Evolutionary conservation across 2,113 vertebrate genomes (phyloP).

Genomic region (Apaloderma vittatum): DNA sequence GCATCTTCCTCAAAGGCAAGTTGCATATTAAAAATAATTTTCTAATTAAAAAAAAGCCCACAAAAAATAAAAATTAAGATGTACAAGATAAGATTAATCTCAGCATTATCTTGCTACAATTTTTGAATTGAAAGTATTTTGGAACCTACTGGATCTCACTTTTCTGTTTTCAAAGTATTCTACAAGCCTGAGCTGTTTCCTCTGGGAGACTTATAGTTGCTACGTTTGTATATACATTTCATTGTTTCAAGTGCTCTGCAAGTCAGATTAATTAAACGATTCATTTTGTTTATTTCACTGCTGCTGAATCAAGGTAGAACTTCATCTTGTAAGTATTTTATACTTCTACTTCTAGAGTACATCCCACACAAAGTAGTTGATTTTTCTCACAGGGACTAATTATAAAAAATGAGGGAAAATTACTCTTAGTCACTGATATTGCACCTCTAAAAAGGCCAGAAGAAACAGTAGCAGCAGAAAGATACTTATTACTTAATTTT

Average conservation of each 20-base stretch:
- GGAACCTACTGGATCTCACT: not conserved
- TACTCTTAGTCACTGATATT: not conserved
- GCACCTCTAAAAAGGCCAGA: not conserved
- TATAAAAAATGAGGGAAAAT: constrained; percentile 49
- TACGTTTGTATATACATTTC: constrained; percentile 40
- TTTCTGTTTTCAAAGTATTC: not conserved
- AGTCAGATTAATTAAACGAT: constrained; percentile 76
- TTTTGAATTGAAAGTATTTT: not conserved
- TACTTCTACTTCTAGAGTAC: constrained; percentile 44
- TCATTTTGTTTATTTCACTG: constrained; percentile 72
- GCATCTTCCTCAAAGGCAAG: not conserved
- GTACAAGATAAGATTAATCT: not conserved
- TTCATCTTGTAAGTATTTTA: constrained; percentile 16
- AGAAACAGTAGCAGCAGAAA: not conserved
- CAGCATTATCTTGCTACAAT: not conserved
- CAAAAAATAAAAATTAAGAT: not conserved
- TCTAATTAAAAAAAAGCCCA: not conserved
- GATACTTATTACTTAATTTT: not conserved
- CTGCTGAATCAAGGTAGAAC: constrained; percentile 64
- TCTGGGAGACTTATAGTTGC: constrained; percentile 35
- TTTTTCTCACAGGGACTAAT: constrained; percentile 64
- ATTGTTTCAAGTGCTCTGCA: constrained; percentile 73
- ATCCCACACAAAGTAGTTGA: constrained; percentile 65
- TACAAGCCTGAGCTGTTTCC: not conserved
- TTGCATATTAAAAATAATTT: not conserved